Evolutionary conservation across 2,888 invertebrate species (phyloP), one percentile per base, ranked within the genome.

Genomic region (Conus canariensis): DNA sequence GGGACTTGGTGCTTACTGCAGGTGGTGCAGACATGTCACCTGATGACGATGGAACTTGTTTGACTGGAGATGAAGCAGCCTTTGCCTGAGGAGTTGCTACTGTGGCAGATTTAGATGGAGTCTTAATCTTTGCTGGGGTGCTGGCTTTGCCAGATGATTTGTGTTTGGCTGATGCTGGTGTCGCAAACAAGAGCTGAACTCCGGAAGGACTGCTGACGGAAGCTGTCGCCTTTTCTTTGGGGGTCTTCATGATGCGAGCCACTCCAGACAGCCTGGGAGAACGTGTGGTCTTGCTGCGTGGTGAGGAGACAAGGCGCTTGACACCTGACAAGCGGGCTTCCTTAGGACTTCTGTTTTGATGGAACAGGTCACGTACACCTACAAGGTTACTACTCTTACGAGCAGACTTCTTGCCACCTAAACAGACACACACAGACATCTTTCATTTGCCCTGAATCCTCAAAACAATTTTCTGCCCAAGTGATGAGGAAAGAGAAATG

Each of bases 361-460:
- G 82, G 85, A 92, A 92, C 22, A 92, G 59, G 56, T 92, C 86
- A 16, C 85, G 93, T 22, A 95, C 92, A 82, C 95, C 95, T 89
- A 92, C 90, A 10, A 94, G 91, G 22, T 89, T 92, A 6, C 92
- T 92, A 87, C 94, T 94, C 88, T 92, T 93, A 74, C 93, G 91
- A 30, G 67, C 67, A 14, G 85, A 74, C 16, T 89, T 89, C 45
- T 77, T 91, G 56, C 86, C 86, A 60, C 86, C 86, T 86, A 56
- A 25, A 67, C 86, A 85, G 22, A 85, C n/a, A 59, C 9, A 56
- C 82, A 80, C 67, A 80, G 6, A 80, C 3, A 74, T 74, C n/a
- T 74, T 74, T 74, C n/a, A 22, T 67, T n/a, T 74, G n/a, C 74
- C n/a, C 6, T 64, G 16, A 64, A 45, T 45, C 45, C 45, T 4